A percentile compares a stretch with the other conserved stretches of the same genome.
These are phyloP conservation scores for Lamellibrachia luymesi DNA, from an alignment of 1,140 invertebrate species.

Conservation along the genomic window DNA sequence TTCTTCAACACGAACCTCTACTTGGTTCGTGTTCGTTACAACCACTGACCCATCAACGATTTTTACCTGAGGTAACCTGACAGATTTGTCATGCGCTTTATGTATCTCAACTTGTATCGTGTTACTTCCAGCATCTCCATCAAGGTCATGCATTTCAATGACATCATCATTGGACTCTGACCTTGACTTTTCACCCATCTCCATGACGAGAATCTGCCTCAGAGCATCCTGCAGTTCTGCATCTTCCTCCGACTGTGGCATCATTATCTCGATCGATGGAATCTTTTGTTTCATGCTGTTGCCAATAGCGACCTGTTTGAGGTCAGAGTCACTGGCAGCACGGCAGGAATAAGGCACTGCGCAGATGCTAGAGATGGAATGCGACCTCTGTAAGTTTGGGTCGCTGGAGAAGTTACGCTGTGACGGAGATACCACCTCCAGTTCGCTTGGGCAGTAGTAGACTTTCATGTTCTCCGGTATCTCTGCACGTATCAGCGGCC, in stretches of 20 bases:
- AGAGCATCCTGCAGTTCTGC: conserved; percentile 13
- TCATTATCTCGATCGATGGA: conserved; percentile 12
- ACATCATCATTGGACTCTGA: not conserved
- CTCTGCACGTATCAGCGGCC: conserved; percentile 47
- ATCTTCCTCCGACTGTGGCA: not conserved
- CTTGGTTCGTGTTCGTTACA: not conserved
- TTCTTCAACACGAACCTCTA: not conserved
- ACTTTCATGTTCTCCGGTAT: conserved; percentile 40
- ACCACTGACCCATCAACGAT: not conserved
- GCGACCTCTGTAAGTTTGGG: conserved; percentile 1
- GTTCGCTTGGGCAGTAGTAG: not conserved
- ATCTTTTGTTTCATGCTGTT: not conserved
- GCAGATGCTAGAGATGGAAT: not conserved
- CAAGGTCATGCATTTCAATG: not conserved
- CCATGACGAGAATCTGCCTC: conserved; percentile 11
- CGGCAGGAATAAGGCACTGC: not conserved
- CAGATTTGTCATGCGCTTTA: not conserved
- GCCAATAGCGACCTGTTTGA: not conserved
- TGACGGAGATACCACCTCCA: not conserved
- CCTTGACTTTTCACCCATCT: not conserved
- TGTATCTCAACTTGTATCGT: not conserved
- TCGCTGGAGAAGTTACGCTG: not conserved
- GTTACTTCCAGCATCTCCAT: not conserved
- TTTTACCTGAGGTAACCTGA: not conserved
- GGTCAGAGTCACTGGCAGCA: conserved; percentile 17